Evolutionary conservation across 2,113 vertebrate genomes (phyloP), one percentile per base, ranked within the genome.

Genomic region (Alaudala cheleensis): DNA sequence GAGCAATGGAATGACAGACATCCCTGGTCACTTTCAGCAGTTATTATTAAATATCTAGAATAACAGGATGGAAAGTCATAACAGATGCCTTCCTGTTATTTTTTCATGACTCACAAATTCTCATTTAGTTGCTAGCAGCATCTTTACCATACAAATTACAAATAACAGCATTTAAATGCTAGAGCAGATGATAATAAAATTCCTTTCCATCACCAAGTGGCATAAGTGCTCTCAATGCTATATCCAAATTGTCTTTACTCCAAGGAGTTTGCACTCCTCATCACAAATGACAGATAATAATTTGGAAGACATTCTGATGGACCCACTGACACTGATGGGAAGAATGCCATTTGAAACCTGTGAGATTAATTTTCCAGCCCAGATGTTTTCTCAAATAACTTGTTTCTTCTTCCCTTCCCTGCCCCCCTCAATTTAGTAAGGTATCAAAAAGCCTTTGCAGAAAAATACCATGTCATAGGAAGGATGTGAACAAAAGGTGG

Each of bases 91-190:
- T 69, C 14, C 29, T 44, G 64, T 74, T 70, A 77, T 50, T 91
- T 72, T 81, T 79, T 44, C 21, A 69, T 81, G 61, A 92, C 34
- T 92, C 81, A 44, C 12, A 92, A 85, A 81, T 86, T 91, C 31
- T 92, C 40, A 40, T 24, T 86, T 51, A 74, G 39, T 74, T 83
- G 20, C 17, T 90, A 80, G 44, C 12, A 92, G 14, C 24, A 84
- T 71, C 56, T 92, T 69, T 92, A 88, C n/a, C 16, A 83, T 49
- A 81, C 3, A 79, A 80, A 92, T 90, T 92, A 70, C 26, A 92
- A 84, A 51, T 87, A 92, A 81, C 15, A 86, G 11, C 13, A 58
- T 67, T 73, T 77, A 42, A 88, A 96, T 79, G 21, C 10, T 44
- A 73, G 42, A 78, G 4, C 40, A 89, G 74, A 56, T 37, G 12